Evolutionary conservation across 1,140 invertebrate species (phyloP).

Genomic region (Coenobita brevimanus): DNA sequence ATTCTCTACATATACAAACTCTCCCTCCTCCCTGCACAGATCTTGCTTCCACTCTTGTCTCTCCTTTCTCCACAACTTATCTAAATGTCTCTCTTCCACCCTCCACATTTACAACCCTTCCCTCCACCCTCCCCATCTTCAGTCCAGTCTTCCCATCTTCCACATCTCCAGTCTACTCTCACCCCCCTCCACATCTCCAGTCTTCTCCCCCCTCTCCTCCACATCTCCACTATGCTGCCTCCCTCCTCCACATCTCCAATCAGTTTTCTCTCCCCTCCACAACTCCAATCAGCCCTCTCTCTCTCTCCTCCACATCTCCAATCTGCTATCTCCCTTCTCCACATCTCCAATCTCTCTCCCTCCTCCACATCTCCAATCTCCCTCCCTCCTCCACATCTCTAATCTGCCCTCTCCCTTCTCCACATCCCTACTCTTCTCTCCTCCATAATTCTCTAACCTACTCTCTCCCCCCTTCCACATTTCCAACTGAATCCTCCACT

Average conservation of each 20-base stretch:
- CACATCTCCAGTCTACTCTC: background rate
- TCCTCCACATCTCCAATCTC: background rate
- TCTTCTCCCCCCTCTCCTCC: background rate
- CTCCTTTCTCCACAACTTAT: background rate
- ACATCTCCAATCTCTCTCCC: background rate
- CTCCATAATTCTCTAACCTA: background rate
- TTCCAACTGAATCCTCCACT: background rate
- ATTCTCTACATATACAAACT: background rate
- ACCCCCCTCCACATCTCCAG: background rate
- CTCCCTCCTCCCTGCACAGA: background rate
- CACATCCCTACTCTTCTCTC: background rate
- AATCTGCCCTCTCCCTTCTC: background rate
- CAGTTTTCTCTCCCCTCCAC: background rate
- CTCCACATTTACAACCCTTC: background rate
- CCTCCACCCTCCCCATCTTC: no score
- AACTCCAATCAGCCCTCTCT: background rate
- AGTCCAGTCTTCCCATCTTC: background rate
- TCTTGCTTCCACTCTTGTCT: background rate
- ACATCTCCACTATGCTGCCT: background rate
- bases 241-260: background rate
- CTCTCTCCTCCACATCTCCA: background rate
- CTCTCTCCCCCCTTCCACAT: background rate
- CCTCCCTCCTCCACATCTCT: background rate
- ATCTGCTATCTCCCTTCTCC: background rate
- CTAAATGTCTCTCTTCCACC: background rate